Percentiles rank a stretch among this genome's conserved stretches.
Conservation (phyloP, 2,888 invertebrate genomes). For the Nemurella pictetii region DNA sequence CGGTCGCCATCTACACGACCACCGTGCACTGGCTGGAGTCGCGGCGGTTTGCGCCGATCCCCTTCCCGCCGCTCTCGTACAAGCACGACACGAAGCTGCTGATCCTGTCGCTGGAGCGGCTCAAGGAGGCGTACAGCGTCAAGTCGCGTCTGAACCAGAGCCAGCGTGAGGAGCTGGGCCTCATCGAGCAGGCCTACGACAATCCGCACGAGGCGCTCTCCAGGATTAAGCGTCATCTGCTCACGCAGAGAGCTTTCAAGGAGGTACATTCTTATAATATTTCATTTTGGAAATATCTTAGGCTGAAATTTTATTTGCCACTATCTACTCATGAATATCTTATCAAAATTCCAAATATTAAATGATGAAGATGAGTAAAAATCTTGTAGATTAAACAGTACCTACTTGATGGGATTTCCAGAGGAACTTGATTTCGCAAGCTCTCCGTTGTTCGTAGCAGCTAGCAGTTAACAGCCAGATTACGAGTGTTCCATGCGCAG, state of each 20-base stretch:
- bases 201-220: constrained; percentile 99
- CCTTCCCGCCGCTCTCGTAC: constrained; percentile 98
- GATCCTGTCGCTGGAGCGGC: constrained; percentile 92
- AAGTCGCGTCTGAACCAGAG: constrained; percentile 98
- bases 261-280: constrained; percentile 69
- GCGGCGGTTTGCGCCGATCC: constrained; percentile 96
- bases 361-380: too few relatives aligned
- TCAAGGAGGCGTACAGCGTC: constrained; percentile 97
- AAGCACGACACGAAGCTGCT: constrained; percentile 99
- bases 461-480: too few relatives aligned
- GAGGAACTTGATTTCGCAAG: too few relatives aligned
- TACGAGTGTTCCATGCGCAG: too few relatives aligned
- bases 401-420: too few relatives aligned
- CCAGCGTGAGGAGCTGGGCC: constrained; percentile 95
- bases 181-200: constrained; percentile 99
- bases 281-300: too few relatives aligned
- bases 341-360: too few relatives aligned
- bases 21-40: constrained; percentile 99
- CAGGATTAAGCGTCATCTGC: constrained; percentile 96
- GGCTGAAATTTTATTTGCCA: too few relatives aligned
- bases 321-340: too few relatives aligned
- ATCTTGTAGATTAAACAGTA: too few relatives aligned
- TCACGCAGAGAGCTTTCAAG: constrained; percentile 98
- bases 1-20: constrained; percentile 99
- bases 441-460: too few relatives aligned